These are phyloP conservation scores for Alsophila aescularia DNA, from an alignment of 2,888 invertebrate species.

Conservation along the genomic window DNA sequence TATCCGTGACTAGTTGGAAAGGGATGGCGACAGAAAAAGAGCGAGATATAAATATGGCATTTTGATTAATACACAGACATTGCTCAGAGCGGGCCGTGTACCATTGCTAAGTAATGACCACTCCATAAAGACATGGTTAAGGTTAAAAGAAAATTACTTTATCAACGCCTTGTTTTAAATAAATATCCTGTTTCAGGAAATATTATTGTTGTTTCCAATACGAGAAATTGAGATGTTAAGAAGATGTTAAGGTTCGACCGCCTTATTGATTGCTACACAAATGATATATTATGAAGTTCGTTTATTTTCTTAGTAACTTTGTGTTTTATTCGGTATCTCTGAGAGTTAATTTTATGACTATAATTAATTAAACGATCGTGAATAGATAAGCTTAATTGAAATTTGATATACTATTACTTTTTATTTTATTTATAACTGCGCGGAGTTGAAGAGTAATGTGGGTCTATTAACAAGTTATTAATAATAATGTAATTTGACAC, in stretches of 20 bases:
- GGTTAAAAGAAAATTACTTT: conserved; percentile 85
- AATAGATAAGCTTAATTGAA: conserved; percentile 56
- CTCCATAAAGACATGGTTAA: conserved; percentile 85
- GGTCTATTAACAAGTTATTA: conserved; percentile 32
- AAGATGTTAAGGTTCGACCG: conserved; percentile 78
- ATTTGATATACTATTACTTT: conserved; percentile 45
- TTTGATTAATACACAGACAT: conserved; percentile 84
- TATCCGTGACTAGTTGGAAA: conserved; percentile 76
- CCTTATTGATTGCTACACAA: conserved; percentile 80
- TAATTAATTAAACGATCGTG: conserved; percentile 56
- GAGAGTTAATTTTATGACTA: conserved; percentile 57
- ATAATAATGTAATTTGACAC: conserved; percentile 32
- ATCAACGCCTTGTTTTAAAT: conserved; percentile 85
- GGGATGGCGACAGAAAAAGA: conserved; percentile 64
- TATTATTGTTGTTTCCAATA: conserved; percentile 83
- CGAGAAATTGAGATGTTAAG: conserved; percentile 82
- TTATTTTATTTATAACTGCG: conserved; percentile 25
- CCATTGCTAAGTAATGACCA: conserved; percentile 85
- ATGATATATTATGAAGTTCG: conserved; percentile 75
- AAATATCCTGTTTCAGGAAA: conserved; percentile 85
- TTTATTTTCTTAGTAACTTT: conserved; percentile 65
- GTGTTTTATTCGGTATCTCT: conserved; percentile 55
- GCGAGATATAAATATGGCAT: conserved; percentile 79
- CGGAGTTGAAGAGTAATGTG: conserved; percentile 27
- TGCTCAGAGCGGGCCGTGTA: conserved; percentile 84